A percentile compares a stretch with the other conserved stretches of the same genome.
These are phyloP conservation scores for Muscicapa striata DNA, from an alignment of 2,797 vertebrate species.

Conservation along the genomic window DNA sequence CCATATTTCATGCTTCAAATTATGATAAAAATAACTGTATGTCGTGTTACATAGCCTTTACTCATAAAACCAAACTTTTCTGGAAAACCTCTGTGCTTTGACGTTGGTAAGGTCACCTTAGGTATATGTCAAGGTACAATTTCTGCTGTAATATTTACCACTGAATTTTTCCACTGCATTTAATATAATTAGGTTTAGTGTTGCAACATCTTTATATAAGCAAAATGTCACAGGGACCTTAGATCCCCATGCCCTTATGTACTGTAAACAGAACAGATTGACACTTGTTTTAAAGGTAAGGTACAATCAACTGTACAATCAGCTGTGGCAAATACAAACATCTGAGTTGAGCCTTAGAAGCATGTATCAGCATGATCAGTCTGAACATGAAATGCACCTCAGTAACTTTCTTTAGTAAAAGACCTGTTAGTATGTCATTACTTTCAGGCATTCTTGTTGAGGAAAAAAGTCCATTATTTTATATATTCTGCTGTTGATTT, in stretches of 20 bases:
- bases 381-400: not conserved
- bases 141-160: not conserved
- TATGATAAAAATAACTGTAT: not conserved
- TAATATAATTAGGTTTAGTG: not conserved
- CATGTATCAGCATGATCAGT: not conserved
- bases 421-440: not conserved
- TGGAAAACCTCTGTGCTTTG: conserved; percentile 4
- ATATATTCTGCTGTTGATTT: conserved; percentile 1
- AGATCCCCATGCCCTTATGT: not conserved
- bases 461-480: not conserved
- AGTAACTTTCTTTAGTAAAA: not conserved
- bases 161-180: not conserved
- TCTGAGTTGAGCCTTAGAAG: not conserved
- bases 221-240: not conserved
- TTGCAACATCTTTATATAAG: not conserved
- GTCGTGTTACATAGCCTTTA: not conserved
- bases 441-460: not conserved
- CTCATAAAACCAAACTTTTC: not conserved
- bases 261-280: not conserved
- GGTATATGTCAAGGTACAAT: not conserved
- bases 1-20: not conserved
- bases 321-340: not conserved
- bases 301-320: not conserved
- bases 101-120: not conserved
- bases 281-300: not conserved